Evolutionary conservation across 2,113 vertebrate species (phyloP).

Genomic region (Erinaceus europaeus): DNA sequence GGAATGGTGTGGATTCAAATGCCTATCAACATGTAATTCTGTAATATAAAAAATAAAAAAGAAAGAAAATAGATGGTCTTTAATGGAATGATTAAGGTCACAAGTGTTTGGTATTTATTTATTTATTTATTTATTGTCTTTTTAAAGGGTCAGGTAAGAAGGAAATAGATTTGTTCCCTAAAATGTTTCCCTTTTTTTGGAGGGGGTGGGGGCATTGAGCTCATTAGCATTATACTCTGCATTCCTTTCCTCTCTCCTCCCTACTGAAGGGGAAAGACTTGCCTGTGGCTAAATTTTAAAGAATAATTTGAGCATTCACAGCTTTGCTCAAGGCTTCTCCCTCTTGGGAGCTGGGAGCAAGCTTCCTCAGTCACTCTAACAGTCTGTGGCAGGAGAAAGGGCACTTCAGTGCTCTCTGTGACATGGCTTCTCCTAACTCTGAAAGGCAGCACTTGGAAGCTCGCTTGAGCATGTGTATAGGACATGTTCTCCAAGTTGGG

Average conservation of each 20-base stretch:
- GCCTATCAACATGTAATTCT: too few relatives aligned
- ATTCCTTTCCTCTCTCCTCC: background rate
- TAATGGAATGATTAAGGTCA: too few relatives aligned
- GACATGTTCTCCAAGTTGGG: background rate
- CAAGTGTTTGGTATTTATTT: too few relatives aligned
- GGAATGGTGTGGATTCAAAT: too few relatives aligned
- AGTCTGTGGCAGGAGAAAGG: too few relatives aligned
- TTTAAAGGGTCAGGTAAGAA: background rate
- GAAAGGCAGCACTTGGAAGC: background rate
- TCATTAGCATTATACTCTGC: background rate
- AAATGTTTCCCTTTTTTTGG: background rate
- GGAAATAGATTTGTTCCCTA: background rate
- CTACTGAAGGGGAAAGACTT: background rate
- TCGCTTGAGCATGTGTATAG: background rate
- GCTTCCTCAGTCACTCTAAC: too few relatives aligned
- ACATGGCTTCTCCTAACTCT: background rate
- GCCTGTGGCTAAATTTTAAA: background rate
- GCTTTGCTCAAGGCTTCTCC: background rate
- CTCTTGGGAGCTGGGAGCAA: background rate
- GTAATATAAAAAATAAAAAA: too few relatives aligned
- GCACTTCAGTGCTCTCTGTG: background rate
- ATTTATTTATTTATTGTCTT: background rate
- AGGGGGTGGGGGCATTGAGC: background rate
- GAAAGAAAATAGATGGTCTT: too few relatives aligned
- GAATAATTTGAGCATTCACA: background rate